A percentile compares a stretch with the other conserved stretches of the same genome.
Evolutionary conservation across 2,113 vertebrate genomes (phyloP).

Genomic region (Pteronura brasiliensis): DNA sequence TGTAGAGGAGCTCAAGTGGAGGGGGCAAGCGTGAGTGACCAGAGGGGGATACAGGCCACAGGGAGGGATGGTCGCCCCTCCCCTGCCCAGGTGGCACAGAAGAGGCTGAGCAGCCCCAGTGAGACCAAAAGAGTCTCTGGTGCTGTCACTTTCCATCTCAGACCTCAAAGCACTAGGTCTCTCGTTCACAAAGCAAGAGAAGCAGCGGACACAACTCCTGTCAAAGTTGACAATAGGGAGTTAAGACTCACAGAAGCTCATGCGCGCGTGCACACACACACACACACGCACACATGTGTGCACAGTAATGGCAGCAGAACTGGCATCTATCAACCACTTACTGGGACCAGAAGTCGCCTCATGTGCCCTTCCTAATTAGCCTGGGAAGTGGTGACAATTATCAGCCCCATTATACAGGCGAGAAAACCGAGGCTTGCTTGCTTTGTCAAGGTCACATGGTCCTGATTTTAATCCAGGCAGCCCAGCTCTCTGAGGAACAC

Average conservation of each 20-base stretch:
- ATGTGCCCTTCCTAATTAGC: neutral
- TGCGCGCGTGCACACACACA: neutral
- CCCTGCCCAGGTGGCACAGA: neutral
- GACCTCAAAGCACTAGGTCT: neutral
- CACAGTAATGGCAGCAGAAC: too few species aligned
- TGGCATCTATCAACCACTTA: neutral
- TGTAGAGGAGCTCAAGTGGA: too few species aligned
- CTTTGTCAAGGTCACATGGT: neutral
- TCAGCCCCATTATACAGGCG: rapidly evolving
- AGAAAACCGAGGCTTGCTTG: neutral
- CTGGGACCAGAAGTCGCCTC: rapidly evolving
- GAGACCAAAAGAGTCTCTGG: neutral
- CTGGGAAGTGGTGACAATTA: too few species aligned
- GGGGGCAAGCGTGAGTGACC: neutral
- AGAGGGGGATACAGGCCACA: neutral
- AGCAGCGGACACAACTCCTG: neutral
- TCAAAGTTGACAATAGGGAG: rapidly evolving
- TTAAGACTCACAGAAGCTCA: rapidly evolving
- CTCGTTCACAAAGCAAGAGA: neutral
- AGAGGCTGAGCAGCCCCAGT: neutral
- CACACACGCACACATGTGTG: too few species aligned
- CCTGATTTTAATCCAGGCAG: neutral
- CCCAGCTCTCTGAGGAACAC: neutral
- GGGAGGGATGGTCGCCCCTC: rapidly evolving
- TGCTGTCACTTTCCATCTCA: neutral